phyloP scores from a whole-genome alignment of 2,888 invertebrate genomes.

The Drosophila atripex region DNA sequence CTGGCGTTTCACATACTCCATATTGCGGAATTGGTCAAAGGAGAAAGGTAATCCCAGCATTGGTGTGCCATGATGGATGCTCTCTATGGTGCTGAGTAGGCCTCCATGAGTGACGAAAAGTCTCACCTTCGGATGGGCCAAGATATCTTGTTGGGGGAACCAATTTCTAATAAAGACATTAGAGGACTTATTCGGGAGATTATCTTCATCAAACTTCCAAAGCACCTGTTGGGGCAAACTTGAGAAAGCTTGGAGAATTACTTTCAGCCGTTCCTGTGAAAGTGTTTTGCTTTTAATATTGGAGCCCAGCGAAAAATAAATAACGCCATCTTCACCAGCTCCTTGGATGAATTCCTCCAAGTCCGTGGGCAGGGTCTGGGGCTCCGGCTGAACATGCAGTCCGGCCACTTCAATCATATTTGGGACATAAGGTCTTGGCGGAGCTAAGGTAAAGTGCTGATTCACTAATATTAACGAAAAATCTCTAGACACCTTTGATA shows the following conservation, averaged over 20 bases:
- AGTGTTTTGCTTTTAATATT: constrained; percentile 71
- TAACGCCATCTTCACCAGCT: constrained; percentile 82
- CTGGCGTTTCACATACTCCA: constrained; percentile 81
- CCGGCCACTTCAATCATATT: constrained; percentile 83
- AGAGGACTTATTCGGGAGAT: constrained; percentile 63
- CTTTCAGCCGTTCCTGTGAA: constrained; percentile 60
- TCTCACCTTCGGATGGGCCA: constrained; percentile 84
- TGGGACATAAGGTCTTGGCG: constrained; percentile 79
- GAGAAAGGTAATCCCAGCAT: constrained; percentile 84
- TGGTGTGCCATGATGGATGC: constrained; percentile 84
- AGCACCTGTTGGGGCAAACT: constrained; percentile 76
- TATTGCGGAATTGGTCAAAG: constrained; percentile 85
- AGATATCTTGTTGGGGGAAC: constrained; percentile 84
- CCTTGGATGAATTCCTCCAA: constrained; percentile 82
- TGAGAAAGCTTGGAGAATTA: constrained; percentile 60
- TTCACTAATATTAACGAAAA: constrained; percentile 79
- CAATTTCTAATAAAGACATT: constrained; percentile 81
- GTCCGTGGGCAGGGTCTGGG: constrained; percentile 70
- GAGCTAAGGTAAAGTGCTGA: constrained; percentile 77
- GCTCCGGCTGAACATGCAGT: constrained; percentile 74
- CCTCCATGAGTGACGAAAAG: constrained; percentile 85
- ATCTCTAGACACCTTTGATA: constrained; percentile 63
- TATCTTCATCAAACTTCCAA: constrained; percentile 83
- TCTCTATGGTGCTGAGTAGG: constrained; percentile 84
- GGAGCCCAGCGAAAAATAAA: constrained; percentile 84